phyloP scores from a whole-genome alignment of 2,113 vertebrate genomes.

The Eudorcas thomsonii region DNA sequence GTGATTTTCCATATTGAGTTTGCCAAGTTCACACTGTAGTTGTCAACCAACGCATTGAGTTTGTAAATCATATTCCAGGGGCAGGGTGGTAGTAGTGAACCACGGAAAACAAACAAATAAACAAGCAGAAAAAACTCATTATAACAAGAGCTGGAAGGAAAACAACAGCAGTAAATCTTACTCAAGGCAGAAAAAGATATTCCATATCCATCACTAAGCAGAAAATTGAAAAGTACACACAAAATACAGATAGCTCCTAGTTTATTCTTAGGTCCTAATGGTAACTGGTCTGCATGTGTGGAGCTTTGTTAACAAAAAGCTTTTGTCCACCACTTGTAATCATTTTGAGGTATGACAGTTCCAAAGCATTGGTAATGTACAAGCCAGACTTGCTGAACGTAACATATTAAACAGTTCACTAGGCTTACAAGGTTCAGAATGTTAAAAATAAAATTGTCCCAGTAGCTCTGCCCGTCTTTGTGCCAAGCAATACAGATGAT shows the following conservation, averaged over 20 bases:
- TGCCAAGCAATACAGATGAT: conserved; percentile 31
- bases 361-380: conserved; percentile 48
- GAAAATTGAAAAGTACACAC: not conserved
- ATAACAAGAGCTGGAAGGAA: not conserved
- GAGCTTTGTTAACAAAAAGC: conserved; percentile 41
- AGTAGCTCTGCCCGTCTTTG: conserved; percentile 6
- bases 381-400: conserved; percentile 51
- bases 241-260: not conserved
- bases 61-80: conserved; percentile 33
- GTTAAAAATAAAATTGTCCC: conserved; percentile 73
- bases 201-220: not conserved
- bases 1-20: conserved; percentile 57
- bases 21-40: conserved; percentile 47
- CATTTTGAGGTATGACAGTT: conserved; percentile 66
- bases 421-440: conserved; percentile 72
- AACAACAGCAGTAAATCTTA: conserved; percentile 56
- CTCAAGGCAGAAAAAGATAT: not conserved
- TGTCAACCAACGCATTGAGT: conserved; percentile 5
- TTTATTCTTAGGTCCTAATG: conserved; percentile 46
- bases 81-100: not conserved
- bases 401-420: conserved; percentile 77
- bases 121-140: not conserved
- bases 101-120: not conserved
- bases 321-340: conserved; percentile 66
- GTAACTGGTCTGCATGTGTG: conserved; percentile 32